A percentile compares a stretch with the other conserved stretches of the same genome.
phyloP scores from a whole-genome alignment of 1,140 invertebrate species.

The Sarcophaga bullata region DNA sequence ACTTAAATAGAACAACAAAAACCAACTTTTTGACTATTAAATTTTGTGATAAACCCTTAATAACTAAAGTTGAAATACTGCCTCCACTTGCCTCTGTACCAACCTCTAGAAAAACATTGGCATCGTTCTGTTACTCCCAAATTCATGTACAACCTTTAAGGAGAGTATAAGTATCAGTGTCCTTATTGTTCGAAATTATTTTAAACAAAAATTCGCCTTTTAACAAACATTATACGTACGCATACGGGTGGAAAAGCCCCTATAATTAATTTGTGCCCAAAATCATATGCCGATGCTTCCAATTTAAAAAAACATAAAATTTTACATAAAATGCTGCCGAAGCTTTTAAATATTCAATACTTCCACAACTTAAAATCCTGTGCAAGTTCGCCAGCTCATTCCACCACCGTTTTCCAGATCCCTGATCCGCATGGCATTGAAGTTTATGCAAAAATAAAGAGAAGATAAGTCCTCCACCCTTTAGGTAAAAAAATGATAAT shows the following conservation, averaged over 20 bases:
- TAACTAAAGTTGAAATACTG: constrained; percentile 31
- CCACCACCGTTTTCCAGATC: constrained; percentile 35
- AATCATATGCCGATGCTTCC: constrained; percentile 42
- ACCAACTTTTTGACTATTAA: too few species aligned
- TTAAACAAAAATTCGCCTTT: constrained; percentile 40
- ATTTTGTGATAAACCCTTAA: background rate
- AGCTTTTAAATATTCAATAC: constrained; percentile 27
- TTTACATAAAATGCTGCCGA: constrained; percentile 43
- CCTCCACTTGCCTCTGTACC: background rate
- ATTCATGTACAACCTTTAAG: background rate
- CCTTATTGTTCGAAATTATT: constrained; percentile 28
- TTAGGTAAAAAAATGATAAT: background rate
- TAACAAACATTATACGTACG: constrained; percentile 34
- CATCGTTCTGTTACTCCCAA: background rate
- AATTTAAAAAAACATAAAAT: constrained; percentile 44
- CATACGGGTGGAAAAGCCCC: constrained; percentile 44
- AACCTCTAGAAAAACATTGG: background rate
- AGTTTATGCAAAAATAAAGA: constrained; percentile 18
- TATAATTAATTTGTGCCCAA: constrained; percentile 41
- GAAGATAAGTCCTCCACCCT: background rate
- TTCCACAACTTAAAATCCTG: background rate
- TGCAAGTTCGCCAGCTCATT: constrained; percentile 30
- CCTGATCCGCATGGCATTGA: constrained; percentile 43
- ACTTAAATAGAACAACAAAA: too few species aligned
- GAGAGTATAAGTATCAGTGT: constrained; percentile 23